Base-by-base conservation (phyloP, 2,888 invertebrate species). In the Caenorhabditis becei region DNA sequence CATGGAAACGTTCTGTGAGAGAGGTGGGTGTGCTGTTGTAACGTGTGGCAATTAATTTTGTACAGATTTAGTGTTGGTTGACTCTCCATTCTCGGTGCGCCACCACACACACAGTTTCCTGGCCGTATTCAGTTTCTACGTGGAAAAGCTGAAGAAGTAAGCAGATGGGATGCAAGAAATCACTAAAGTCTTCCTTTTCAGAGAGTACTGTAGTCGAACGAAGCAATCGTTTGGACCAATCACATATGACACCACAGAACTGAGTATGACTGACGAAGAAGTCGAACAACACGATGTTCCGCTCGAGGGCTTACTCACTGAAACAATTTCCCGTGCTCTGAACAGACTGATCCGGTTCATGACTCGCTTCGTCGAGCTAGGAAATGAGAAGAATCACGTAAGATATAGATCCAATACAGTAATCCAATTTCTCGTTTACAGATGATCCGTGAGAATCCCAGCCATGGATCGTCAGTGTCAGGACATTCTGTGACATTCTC, bases 321-420 rank as follows among this genome's bases (percentile, higher is more conserved):
- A 81, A 18, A 63, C 77, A 0, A 67, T 81, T 8, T 14, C 63
- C 0, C 26, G 81, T 14, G 72, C 77, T 26, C 47, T 81, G 4
- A 69, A 81, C 58, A 49, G 81, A 35, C 61, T 81, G 3, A 37
- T 81, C 35, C 71, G 77, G 3, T 72, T 81, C 51, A 69, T 81
- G 71, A 72, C 72, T 8, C 65, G 77, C 8, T 77, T 81, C 28
- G 58, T 81, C 7, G 71, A 77, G 24, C 58, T 66, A 5, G 81
- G 81, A 67, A 81, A 81, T 37, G 81, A 81, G 28, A 81, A 81
- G 41, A 81, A 81, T 28, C 75, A 80, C 56, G 74, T 75, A 32
- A 62, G 65, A 16, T 23, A 20, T 56, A 47, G 14, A 35, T 54
- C 3, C 20, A 14, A 7, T 41, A 32, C 14, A 16, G 3, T 16